These are phyloP conservation scores for Anabas testudineus DNA, from an alignment of 2,797 vertebrate species.

Conservation along the genomic window DNA sequence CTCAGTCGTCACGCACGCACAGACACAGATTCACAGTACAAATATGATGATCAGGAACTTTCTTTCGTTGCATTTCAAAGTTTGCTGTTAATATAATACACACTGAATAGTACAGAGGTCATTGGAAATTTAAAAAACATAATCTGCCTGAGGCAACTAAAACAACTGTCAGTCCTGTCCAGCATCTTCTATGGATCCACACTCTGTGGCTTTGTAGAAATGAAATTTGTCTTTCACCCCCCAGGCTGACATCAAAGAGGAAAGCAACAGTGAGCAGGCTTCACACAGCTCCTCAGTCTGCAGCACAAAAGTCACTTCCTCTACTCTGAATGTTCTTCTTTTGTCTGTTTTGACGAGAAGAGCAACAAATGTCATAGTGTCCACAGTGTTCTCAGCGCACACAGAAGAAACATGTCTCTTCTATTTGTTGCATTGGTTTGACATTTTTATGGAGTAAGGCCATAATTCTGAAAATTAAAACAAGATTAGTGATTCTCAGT, in stretches of 20 bases:
- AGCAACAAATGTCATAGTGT: constrained; percentile 57
- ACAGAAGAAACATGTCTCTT: constrained; percentile 64
- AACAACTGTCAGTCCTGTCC: constrained; percentile 60
- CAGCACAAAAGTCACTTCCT: constrained; percentile 65
- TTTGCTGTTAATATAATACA: constrained; percentile 82
- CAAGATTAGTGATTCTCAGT: constrained; percentile 41
- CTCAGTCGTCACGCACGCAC: constrained; percentile 53
- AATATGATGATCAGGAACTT: constrained; percentile 71
- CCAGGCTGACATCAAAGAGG: constrained; percentile 48
- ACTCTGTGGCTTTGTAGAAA: constrained; percentile 51
- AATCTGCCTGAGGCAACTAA: constrained; percentile 79
- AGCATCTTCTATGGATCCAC: constrained; percentile 39
- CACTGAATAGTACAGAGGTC: constrained; percentile 83
- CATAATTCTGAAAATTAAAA: constrained; percentile 71
- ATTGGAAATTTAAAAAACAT: constrained; percentile 85
- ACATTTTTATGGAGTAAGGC: constrained; percentile 78
- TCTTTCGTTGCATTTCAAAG: constrained; percentile 68
- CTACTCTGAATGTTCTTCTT: constrained; percentile 13
- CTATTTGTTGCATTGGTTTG: constrained; percentile 67
- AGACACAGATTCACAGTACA: constrained; percentile 74
- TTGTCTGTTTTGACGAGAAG: constrained; percentile 49
- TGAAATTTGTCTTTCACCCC: constrained; percentile 42
- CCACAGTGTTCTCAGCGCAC: constrained; percentile 70
- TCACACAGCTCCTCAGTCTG: constrained; percentile 57
- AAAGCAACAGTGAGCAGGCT: constrained; percentile 38